Base-by-base conservation (phyloP, 2,888 invertebrate species). In the Cactoblastis cactorum region DNA sequence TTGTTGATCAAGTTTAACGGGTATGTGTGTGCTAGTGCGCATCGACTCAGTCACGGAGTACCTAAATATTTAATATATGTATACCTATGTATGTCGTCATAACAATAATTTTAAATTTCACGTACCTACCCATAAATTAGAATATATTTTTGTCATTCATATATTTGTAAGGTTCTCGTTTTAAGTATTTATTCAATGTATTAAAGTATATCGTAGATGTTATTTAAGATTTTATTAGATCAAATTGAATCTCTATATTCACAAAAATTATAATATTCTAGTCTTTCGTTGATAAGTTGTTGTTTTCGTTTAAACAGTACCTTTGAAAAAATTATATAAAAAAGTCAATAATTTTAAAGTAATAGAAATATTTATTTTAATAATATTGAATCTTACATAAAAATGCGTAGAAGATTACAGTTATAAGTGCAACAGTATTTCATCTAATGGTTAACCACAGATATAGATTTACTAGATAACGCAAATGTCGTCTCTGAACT, bases 11-110 rank as follows among this genome's bases (percentile, higher is more conserved):
- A 47, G 50, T 54, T 56, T 53, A 49, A 37, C 19, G 11, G 19
- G n/a, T 53, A 14, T 43, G 33, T 45, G 45, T 49, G 43, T 48
- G 45, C 24, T 49, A 24, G 9, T 19, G 55, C 55, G 59, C 60
- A 52, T 53, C 49, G 56, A 59, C 63, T 64, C 63, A 56, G 74
- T 75, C 75, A 76, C 76, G 66, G 61, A 69, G 75, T 77, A 76
- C 76, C 74, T 75, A 67, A 73, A 56, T 62, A 62, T 60, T 54
- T 54, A n/a, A n/a, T n/a, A n/a, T n/a, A n/a, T n/a, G 61, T 69
- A 74, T 77, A 76, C 76, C 74, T 75, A 67, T 73, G 56, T 62
- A 62, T 60, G 53, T 54, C 41, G 12, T 33, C 34, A 56, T 53
- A 62, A 66, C 54, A 52, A 60, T 57, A 38, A 46, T 53, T 58